Evolutionary conservation across 2,888 invertebrate species (phyloP), one percentile per base, ranked within the genome.

Genomic region (Esperia sulphurella): DNA sequence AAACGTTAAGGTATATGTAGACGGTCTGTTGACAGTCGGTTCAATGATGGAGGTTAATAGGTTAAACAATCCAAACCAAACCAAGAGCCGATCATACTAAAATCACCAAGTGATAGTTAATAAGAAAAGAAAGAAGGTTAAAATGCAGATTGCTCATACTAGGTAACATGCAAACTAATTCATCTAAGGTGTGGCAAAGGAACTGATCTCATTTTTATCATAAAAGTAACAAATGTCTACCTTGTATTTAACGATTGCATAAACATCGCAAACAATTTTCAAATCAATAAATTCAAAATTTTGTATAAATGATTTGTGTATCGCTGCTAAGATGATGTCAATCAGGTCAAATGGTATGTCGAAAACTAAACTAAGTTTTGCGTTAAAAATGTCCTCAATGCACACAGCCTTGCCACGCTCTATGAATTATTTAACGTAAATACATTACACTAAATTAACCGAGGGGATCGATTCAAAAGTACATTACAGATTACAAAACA

Each of bases 331-430:
- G 76, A 85, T 88, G 88, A 85, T 83, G 75, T 83, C 65, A 76
- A 79, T 74, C 63, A 82, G 77, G 79, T 84, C 70, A 68, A 85
- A 44, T 85, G 83, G 72, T 77, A 82, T 77, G 82, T 83, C 74
- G 73, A 83, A 68, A 83, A 75, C 89, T 87, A 87, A 83, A 70
- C 87, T 88, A 88, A 78, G 41, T 75, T 79, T 83, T 85, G 87
- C 88, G 78, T 88, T 84, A 81, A 80, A 75, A 86, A 89, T 89
- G 90, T 90, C 90, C 90, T 90, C 89, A 90, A 90, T 91, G 92
- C 91, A 92, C 92, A 92, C 92, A 92, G 92, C 92, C 92, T 92
- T 91, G 92, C 92, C 92, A 92, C 92, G 92, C 92, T 90, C 90
- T 90, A 90, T 86, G 81, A 88, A 79, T 85, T 68, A 71, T 76